phyloP scores from a whole-genome alignment of 1,140 invertebrate genomes.

The Trinorchestia longiramus region DNA sequence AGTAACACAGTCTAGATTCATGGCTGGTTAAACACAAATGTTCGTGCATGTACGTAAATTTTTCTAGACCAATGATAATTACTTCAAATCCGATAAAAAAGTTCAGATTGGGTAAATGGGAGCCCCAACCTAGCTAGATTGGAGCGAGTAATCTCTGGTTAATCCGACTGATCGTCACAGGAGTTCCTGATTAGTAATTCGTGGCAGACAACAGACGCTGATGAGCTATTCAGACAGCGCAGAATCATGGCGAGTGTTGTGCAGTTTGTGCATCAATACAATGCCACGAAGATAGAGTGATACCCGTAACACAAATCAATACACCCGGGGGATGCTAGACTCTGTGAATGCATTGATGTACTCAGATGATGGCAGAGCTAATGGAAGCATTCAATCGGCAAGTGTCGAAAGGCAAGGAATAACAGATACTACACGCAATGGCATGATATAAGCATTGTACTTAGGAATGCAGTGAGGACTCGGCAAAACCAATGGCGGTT shows the following conservation, averaged over 20 bases:
- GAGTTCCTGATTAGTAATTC: not conserved
- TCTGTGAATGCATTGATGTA: not conserved
- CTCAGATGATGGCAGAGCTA: not conserved
- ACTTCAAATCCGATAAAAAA: not conserved
- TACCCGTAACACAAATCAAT: not conserved
- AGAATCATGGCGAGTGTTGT: not conserved
- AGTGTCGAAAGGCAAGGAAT: not conserved
- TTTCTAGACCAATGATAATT: not conserved
- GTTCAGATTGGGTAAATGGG: not conserved
- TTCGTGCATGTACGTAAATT: not conserved
- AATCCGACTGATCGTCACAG: not conserved
- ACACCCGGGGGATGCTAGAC: not conserved
- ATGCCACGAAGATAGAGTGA: not conserved
- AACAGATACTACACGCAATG: not conserved
- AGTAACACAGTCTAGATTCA: too few relatives aligned
- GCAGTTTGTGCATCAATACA: not conserved
- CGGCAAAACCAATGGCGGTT: not conserved
- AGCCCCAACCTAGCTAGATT: not conserved
- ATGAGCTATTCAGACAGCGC: not conserved
- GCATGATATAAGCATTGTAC: not conserved
- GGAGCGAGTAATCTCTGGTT: not conserved
- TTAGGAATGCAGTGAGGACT: not conserved
- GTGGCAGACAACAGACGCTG: not conserved
- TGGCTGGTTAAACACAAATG: not conserved
- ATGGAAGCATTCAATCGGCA: not conserved